Evolutionary conservation across 2,113 vertebrate species (phyloP).

Genomic region (Nyctibius bracteatus): DNA sequence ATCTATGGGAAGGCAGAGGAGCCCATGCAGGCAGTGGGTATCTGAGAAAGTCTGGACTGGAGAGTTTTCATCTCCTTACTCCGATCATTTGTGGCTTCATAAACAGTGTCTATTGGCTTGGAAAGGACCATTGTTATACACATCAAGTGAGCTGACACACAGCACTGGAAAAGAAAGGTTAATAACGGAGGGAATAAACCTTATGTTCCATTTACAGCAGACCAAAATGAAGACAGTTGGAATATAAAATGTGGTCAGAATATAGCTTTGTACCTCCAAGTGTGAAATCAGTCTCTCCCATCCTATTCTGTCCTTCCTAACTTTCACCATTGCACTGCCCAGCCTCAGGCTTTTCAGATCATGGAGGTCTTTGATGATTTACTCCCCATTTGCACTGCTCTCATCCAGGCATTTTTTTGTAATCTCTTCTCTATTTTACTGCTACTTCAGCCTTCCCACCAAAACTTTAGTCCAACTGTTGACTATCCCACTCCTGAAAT

Average conservation of each 20-base stretch:
- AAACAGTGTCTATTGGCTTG: background rate
- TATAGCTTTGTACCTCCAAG: background rate
- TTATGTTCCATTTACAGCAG: background rate
- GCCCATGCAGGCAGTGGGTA: background rate
- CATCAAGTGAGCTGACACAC: background rate
- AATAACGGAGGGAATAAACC: background rate
- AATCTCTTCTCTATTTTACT: background rate
- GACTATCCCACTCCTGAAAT: background rate
- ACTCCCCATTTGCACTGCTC: background rate
- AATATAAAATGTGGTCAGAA: background rate
- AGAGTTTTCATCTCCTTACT: background rate
- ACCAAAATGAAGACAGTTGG: background rate
- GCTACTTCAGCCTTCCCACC: background rate
- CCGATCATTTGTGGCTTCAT: background rate
- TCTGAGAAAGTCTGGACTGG: background rate
- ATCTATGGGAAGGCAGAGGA: background rate
- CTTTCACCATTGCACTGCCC: background rate
- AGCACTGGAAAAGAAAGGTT: background rate
- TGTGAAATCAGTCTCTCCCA: background rate
- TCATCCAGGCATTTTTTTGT: background rate
- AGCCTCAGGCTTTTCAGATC: background rate
- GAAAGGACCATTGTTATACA: background rate
- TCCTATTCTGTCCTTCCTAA: background rate
- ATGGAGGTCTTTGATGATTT: background rate
- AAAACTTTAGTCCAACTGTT: background rate